Percentiles rank a stretch among this genome's conserved stretches.
These are phyloP conservation scores for Calameuta filiformis DNA, from an alignment of 2,888 invertebrate species.

Conservation along the genomic window DNA sequence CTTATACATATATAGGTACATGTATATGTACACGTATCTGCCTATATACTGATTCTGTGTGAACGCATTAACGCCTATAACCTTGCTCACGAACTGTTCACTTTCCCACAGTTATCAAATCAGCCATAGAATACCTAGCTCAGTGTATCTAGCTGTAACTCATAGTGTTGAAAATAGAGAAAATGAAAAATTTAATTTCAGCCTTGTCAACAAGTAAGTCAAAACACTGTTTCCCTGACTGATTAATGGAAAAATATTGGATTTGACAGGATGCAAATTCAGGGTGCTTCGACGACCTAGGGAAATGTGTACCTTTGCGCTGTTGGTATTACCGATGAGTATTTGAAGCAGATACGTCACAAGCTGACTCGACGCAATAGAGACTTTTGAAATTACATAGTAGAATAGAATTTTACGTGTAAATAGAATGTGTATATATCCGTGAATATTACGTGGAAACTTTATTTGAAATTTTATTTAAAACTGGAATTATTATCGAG, in stretches of 20 bases:
- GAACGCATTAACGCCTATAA: background rate
- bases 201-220: background rate
- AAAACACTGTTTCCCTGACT: background rate
- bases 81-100: slow-evolving; percentile 24
- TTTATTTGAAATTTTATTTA: background rate
- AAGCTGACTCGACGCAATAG: background rate
- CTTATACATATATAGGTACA: background rate
- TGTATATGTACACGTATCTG: slow-evolving; percentile 1
- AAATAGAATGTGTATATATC: background rate
- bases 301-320: background rate
- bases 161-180: background rate
- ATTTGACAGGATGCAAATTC: background rate
- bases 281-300: background rate
- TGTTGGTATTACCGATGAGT: background rate
- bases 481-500: background rate
- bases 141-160: background rate
- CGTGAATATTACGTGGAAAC: background rate
- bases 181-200: background rate
- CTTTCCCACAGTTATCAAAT: slow-evolving; percentile 53
- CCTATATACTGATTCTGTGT: background rate
- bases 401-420: background rate
- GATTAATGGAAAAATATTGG: background rate
- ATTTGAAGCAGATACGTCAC: background rate
- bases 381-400: background rate
- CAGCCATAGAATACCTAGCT: slow-evolving; percentile 22